Percentiles rank a stretch among this genome's conserved stretches.
phyloP scores from a whole-genome alignment of 2,797 vertebrate genomes.

The Neoniphon sammara region DNA sequence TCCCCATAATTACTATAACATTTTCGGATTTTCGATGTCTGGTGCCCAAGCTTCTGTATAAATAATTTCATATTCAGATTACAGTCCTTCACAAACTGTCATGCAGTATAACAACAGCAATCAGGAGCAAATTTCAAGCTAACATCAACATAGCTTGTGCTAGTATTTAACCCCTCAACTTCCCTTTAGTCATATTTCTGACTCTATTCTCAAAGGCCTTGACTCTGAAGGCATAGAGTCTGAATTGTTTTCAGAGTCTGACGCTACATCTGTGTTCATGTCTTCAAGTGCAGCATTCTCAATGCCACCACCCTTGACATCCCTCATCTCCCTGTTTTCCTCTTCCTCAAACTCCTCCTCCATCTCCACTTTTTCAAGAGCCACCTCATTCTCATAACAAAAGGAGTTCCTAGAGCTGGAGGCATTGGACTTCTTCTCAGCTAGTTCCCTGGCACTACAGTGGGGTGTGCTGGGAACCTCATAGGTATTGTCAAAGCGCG shows the following conservation, averaged over 20 bases:
- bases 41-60: conserved; percentile 54
- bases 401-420: conserved; percentile 92
- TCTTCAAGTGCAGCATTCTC: conserved; percentile 84
- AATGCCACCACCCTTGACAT: conserved; percentile 64
- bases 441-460: conserved; percentile 94
- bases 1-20: conserved; percentile 40
- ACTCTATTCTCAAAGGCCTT: conserved; percentile 90
- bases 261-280: conserved; percentile 84
- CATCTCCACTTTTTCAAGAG: conserved; percentile 91
- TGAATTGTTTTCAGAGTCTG: conserved; percentile 87
- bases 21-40: conserved; percentile 38
- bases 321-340: conserved; percentile 47
- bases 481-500: conserved; percentile 94
- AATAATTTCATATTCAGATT: conserved; percentile 41
- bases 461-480: conserved; percentile 94
- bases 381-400: conserved; percentile 98
- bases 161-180: conserved; percentile 59
- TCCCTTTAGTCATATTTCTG: conserved; percentile 88
- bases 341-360: conserved; percentile 83
- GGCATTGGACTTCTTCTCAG: conserved; percentile 89
- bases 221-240: conserved; percentile 89
- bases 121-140: conserved; percentile 49
- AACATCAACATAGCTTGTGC: conserved; percentile 71
- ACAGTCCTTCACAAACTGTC: conserved; percentile 46
- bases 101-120: conserved; percentile 81